Evolutionary conservation across 2,797 vertebrate species (phyloP), one percentile per base, ranked within the genome.

Genomic region (Antennarius maculatus): DNA sequence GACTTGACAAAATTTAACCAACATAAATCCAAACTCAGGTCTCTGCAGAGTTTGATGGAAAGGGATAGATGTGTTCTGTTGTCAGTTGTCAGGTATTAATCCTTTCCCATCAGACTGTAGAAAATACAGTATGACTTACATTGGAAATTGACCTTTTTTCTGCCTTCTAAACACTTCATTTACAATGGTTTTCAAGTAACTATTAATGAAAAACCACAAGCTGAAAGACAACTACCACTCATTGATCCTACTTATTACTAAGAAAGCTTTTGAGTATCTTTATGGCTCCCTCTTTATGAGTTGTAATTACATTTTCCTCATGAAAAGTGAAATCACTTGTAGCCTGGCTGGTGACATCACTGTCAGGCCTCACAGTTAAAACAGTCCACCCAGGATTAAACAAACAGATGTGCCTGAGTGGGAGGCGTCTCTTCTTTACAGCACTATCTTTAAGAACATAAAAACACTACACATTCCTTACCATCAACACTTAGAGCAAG

Each of bases 381-480:
- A 75, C 77, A 76, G 68, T 71, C 90, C 91, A 84, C 92, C 91
- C 90, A 87, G 71, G 43, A 86, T 93, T 93, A 85, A 81, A 64
- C 87, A 91, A 90, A 69, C 66, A 34, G 70, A 66, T 77, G 76
- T 52, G 74, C 37, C 71, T 84, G 77, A 56, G 69, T 78, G 86
- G 79, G 81, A 77, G 76, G 80, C 66, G 80, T 74, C 74, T 67
- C 62, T 41, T 17, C 59, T 71, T 68, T 64, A 55, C 74, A 52
- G 71, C 58, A 14, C 66, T 48, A 16, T 77, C 72, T 76, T 67
- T 56, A 63, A 63, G 54, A 27, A 54, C 29, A 47, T 7, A 41
- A 69, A 76, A 76, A 60, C 59, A 68, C 67, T 48, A 49, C 53
- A 69, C 74, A 67, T 54, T 60, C 63, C 82, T 75, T 55, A 61